Evolutionary conservation across 2,113 vertebrate species (phyloP).

Genomic region (Platysteira castanea): DNA sequence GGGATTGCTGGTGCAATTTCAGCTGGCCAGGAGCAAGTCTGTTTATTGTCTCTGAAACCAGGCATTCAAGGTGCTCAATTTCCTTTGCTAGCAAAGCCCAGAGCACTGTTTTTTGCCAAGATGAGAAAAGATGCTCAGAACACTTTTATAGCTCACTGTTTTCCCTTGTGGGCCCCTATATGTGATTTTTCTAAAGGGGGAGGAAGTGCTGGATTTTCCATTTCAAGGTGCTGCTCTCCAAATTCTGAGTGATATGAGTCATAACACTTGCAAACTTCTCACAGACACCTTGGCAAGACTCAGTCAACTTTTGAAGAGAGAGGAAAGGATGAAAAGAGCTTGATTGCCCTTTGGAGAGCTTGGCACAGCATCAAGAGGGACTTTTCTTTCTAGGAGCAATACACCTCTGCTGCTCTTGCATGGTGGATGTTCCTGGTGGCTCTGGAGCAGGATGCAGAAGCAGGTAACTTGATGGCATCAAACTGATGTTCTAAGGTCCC

Average conservation of each 20-base stretch:
- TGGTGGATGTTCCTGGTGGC: neutral
- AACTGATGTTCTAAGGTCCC: neutral
- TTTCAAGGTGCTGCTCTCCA: neutral
- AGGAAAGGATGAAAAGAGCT: neutral
- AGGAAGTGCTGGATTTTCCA: neutral
- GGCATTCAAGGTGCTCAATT: neutral
- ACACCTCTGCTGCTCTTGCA: neutral
- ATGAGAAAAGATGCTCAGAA: neutral
- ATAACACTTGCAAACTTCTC: neutral
- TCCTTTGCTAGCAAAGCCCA: neutral
- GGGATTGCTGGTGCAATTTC: neutral
- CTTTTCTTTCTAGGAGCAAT: neutral
- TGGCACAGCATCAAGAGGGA: fast-evolving
- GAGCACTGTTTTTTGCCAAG: constrained; percentile 7
- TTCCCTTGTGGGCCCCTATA: neutral
- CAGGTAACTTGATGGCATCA: neutral
- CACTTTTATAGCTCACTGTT: neutral
- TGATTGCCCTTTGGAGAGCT: neutral
- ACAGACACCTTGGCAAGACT: neutral
- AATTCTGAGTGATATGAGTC: neutral
- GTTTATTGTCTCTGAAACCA: constrained; percentile 10
- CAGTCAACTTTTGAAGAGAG: neutral
- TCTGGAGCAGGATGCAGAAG: neutral
- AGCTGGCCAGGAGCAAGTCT: neutral
- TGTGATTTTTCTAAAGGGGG: neutral